Evolutionary conservation across 1,140 invertebrate genomes (phyloP), one percentile per base, ranked within the genome.

Genomic region (Cataglyphis hispanica): DNA sequence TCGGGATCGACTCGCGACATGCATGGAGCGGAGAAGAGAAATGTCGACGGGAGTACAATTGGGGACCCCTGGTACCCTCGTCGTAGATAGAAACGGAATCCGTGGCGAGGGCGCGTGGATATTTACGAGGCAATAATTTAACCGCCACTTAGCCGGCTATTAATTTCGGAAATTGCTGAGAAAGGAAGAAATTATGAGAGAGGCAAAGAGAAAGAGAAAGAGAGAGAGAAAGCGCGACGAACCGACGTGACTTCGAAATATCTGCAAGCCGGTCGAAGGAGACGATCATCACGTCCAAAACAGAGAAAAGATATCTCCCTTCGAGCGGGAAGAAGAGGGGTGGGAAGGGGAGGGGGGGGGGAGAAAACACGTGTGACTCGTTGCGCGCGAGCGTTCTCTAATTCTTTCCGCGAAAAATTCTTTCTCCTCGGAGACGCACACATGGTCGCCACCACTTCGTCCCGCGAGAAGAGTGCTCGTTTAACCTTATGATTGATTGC

Each of bases 121-220:
- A 93, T 94, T 94, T 94, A 94, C 93, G 93, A 93, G 93, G 93
- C 93, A 93, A 94, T 94, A 94, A 93, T 94, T 94, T 94, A 94
- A 93, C 93, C 93, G 93, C 91, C 93, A 94, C 93, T 94, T 94
- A 94, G 92, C 88, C 88, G 86, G 92, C 93, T 94, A 94, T 94
- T 94, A 94, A 94, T 94, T 94, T 93, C 88, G 91, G 89, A 92
- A 93, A 93, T 93, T 91, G 92, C 91, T 91, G 92, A 92, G 93
- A 91, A 93, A 93, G 92, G 90, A 92, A 90, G 89, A 92, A 91
- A 92, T 92, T 93, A 93, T 87, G 80, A 85, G 80, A 89, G 25
- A 58, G 34, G 11, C 31, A 31, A 22, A n/a, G 64, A 16, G 50
- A 13, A 67, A 77, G 69, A 87, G n/a, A 37, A 43, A 10, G 27